A percentile compares a stretch with the other conserved stretches of the same genome.
phyloP scores from a whole-genome alignment of 1,140 invertebrate species.

The Drosophila sp. region DNA sequence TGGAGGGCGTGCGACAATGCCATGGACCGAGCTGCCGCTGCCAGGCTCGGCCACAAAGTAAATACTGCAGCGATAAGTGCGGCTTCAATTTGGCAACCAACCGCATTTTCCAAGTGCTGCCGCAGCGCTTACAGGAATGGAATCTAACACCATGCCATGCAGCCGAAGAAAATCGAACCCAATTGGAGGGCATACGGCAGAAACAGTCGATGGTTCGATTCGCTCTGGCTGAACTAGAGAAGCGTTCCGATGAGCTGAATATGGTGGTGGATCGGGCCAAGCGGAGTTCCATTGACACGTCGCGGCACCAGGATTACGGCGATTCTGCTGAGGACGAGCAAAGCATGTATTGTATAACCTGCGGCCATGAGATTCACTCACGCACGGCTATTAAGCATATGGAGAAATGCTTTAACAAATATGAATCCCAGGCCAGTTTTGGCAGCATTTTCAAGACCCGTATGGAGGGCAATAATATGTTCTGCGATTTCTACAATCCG shows the following conservation, averaged over 20 bases:
- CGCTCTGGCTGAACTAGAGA: constrained; percentile 90
- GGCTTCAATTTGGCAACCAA: constrained; percentile 95
- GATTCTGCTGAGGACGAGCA: constrained; percentile 89
- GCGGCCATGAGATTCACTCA: constrained; percentile 96
- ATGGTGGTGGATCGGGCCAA: constrained; percentile 91
- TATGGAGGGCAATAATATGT: constrained; percentile 97
- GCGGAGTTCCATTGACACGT: constrained; percentile 86
- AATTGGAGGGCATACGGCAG: constrained; percentile 91
- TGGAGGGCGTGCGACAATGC: constrained; percentile 89
- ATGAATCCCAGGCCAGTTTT: constrained; percentile 98
- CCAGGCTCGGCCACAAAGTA: constrained; percentile 91
- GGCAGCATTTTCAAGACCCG: constrained; percentile 96
- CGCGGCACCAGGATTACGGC: constrained; percentile 84
- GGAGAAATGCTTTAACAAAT: constrained; percentile 98
- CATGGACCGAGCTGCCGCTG: constrained; percentile 94
- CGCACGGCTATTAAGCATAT: constrained; percentile 95
- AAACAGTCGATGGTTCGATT: constrained; percentile 90
- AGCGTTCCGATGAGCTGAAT: constrained; percentile 91
- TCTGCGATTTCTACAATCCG: constrained; percentile 98
- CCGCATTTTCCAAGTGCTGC: constrained; percentile 91
- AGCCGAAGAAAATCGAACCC: constrained; percentile 92
- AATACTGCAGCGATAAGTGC: constrained; percentile 98
- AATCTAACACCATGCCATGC: constrained; percentile 93
- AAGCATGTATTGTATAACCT: constrained; percentile 97
- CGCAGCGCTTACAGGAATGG: constrained; percentile 97